These are phyloP conservation scores for Dromius quadrimaculatus DNA, from an alignment of 2,888 invertebrate species.

Conservation along the genomic window DNA sequence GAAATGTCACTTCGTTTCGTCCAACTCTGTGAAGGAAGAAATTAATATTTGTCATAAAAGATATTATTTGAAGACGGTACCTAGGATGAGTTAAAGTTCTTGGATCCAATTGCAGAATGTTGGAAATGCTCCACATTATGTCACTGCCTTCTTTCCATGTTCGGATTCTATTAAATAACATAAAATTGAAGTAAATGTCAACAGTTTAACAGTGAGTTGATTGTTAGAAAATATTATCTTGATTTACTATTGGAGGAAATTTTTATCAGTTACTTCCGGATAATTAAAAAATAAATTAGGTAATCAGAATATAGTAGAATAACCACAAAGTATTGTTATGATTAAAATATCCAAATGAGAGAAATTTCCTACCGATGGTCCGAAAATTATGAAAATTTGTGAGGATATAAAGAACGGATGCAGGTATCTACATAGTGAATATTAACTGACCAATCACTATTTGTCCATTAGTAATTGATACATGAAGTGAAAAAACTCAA, in stretches of 20 bases:
- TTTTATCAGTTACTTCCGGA: conserved; percentile 6
- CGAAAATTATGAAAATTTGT: too few relatives aligned
- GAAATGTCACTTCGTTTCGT: conserved; percentile 82
- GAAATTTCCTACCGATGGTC: too few relatives aligned
- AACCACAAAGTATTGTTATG: conserved; percentile 13
- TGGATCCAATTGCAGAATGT: conserved; percentile 76
- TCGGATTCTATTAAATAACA: conserved; percentile 66
- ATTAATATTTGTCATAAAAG: too few relatives aligned
- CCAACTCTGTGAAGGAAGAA: conserved; percentile 74
- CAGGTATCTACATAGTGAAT: too few relatives aligned
- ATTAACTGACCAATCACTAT: too few relatives aligned
- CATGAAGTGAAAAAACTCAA: too few relatives aligned
- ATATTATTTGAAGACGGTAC: conserved; percentile 66
- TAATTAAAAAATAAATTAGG: conserved; percentile 8
- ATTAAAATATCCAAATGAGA: too few relatives aligned
- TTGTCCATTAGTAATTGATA: too few relatives aligned
- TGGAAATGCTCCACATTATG: conserved; percentile 78
- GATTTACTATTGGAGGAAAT: background rate
- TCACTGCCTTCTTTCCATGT: conserved; percentile 81
- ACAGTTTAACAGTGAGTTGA: background rate
- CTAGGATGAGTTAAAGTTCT: conserved; percentile 74
- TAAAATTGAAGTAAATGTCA: background rate
- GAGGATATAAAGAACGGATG: too few relatives aligned
- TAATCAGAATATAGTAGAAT: background rate
- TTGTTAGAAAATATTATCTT: background rate